These are phyloP conservation scores for Carettochelys insculpta DNA, from an alignment of 2,113 vertebrate genomes.

Conservation along the genomic window DNA sequence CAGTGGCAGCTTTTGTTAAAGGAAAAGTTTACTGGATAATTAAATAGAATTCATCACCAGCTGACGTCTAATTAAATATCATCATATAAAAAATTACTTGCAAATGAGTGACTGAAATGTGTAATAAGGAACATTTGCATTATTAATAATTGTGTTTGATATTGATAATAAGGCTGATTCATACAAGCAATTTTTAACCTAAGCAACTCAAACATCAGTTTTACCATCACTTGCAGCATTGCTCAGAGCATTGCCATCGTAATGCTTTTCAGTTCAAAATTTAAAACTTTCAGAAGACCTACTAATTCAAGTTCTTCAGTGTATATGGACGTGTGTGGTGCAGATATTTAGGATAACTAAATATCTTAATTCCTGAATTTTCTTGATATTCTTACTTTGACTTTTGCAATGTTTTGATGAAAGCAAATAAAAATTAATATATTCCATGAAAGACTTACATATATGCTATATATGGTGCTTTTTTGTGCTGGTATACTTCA, in stretches of 20 bases:
- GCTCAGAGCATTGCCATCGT: neutral
- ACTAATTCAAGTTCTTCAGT: neutral
- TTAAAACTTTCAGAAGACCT: neutral
- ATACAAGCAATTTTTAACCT: neutral
- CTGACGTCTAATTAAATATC: constrained; percentile 24
- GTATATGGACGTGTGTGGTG: neutral
- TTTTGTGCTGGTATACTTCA: too few species aligned
- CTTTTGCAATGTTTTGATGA: neutral
- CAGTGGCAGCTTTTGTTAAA: neutral
- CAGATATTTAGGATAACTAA: neutral
- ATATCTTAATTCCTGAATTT: neutral
- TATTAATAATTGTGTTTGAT: neutral
- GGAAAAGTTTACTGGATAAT: neutral
- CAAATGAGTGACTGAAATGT: neutral
- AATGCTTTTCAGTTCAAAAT: neutral
- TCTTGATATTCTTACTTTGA: neutral
- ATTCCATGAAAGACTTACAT: neutral
- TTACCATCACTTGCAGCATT: neutral
- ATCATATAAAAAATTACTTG: constrained; percentile 25
- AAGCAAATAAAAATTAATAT: neutral
- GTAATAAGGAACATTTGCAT: neutral
- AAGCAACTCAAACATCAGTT: neutral
- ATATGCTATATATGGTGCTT: too few species aligned
- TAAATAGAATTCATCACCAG: neutral
- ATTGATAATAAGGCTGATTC: neutral